These are phyloP conservation scores for Hyperoplus lanceolatus DNA, from an alignment of 2,797 vertebrate genomes.

Conservation along the genomic window DNA sequence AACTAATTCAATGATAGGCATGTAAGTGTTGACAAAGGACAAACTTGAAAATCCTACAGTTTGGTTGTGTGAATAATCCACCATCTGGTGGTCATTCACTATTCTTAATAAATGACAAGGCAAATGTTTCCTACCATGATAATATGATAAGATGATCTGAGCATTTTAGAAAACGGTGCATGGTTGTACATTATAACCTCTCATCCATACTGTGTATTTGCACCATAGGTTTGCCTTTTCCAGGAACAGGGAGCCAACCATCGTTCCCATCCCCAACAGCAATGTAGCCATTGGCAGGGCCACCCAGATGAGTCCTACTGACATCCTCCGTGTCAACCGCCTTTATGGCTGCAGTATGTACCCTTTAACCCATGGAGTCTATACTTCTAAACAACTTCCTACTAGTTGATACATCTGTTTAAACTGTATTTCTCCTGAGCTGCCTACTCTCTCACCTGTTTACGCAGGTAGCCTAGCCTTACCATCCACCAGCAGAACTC, in stretches of 20 bases:
- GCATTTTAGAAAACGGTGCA: background rate
- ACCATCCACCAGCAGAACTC: background rate
- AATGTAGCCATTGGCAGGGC: slow-evolving; percentile 70
- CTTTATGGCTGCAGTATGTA: slow-evolving; percentile 75
- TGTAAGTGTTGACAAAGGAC: no score
- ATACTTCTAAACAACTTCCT: background rate
- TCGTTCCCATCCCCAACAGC: slow-evolving; percentile 65
- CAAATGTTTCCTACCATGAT: background rate
- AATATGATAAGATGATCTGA: background rate
- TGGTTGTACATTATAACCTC: no score
- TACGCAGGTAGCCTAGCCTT: no score
- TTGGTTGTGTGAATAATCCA: no score
- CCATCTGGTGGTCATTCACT: no score
- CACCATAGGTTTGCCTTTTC: slow-evolving; percentile 76
- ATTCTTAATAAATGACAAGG: background rate
- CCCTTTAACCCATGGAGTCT: background rate
- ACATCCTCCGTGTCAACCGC: slow-evolving; percentile 75
- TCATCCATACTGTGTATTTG: slow-evolving; percentile 13
- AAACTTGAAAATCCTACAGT: no score
- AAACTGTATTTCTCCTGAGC: background rate
- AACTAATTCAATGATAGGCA: background rate
- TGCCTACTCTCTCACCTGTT: background rate
- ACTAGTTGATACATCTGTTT: background rate
- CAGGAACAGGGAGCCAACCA: slow-evolving; percentile 68
- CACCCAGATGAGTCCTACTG: slow-evolving; percentile 54